Conservation (phyloP, 2,797 vertebrate genomes). For the Rallus crepitans region DNA sequence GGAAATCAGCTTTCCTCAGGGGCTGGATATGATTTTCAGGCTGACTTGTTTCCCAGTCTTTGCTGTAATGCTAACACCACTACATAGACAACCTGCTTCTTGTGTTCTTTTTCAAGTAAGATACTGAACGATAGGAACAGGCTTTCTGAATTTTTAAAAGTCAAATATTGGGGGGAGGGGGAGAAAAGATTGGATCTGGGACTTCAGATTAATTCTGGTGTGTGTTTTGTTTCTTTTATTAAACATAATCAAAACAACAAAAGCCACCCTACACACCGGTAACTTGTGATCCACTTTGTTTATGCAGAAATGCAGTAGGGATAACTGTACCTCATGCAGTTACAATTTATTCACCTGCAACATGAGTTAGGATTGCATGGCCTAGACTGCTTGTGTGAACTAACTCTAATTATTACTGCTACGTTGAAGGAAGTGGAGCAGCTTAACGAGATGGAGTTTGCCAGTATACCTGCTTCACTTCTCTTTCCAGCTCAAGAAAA, state of each 20-base stretch:
- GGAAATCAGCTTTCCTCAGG: background rate
- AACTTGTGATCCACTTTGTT: background rate
- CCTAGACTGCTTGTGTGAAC: background rate
- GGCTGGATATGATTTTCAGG: background rate
- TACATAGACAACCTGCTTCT: background rate
- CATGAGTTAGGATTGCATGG: background rate
- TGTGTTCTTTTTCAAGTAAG: background rate
- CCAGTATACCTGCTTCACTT: background rate
- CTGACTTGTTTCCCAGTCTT: background rate
- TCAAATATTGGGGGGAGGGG: background rate
- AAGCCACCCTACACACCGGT: background rate
- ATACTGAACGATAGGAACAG: background rate
- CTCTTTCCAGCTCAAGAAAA: background rate
- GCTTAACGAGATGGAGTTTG: background rate
- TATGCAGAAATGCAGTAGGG: background rate
- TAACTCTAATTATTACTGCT: background rate
- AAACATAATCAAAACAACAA: background rate
- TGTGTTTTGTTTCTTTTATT: background rate
- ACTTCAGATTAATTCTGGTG: background rate
- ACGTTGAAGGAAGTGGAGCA: background rate
- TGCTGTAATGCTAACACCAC: background rate
- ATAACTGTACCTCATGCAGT: background rate
- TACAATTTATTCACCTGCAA: background rate
- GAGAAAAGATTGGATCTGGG: background rate
- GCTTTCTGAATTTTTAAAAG: background rate